Conservation (phyloP, 2,797 vertebrate genomes). For the Cyprinodon diabolis region DNA sequence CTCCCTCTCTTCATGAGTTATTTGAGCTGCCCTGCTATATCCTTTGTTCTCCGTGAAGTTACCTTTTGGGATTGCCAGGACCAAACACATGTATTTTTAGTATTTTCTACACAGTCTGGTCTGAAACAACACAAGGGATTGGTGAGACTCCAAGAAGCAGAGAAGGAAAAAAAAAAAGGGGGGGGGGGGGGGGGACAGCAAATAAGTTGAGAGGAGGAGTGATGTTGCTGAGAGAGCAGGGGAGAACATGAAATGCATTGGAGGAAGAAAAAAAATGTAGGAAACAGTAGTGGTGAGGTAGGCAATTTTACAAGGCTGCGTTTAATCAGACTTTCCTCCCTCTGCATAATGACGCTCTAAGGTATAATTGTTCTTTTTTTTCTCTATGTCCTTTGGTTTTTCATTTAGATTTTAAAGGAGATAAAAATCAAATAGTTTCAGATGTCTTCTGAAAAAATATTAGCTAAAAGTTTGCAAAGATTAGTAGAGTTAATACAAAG, state of each 20-base stretch:
- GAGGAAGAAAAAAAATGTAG: constrained; percentile 34
- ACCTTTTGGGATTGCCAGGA: constrained; percentile 72
- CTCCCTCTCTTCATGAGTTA: constrained; percentile 58
- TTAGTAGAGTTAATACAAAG: not conserved
- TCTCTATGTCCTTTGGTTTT: constrained; percentile 17
- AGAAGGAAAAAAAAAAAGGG: constrained; percentile 32
- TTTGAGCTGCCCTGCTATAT: constrained; percentile 69
- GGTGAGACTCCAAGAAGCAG: constrained; percentile 66
- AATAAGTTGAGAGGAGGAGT: constrained; percentile 47
- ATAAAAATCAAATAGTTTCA: constrained; percentile 20
- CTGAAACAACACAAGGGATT: constrained; percentile 77
- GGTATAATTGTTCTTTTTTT: constrained; percentile 17
- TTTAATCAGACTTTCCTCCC: constrained; percentile 39
- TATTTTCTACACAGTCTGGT: constrained; percentile 73
- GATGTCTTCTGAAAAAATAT: constrained; percentile 13
- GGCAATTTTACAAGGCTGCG: constrained; percentile 39
- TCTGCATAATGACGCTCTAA: constrained; percentile 14
- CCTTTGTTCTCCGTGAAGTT: constrained; percentile 76
- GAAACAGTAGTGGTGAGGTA: constrained; percentile 30
- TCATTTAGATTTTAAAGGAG: constrained; percentile 23
- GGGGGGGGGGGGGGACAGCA: constrained; percentile 32
- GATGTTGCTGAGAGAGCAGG: constrained; percentile 41
- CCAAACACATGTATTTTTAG: constrained; percentile 84
- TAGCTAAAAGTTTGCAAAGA: not conserved
- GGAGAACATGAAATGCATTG: constrained; percentile 50